A percentile compares a stretch with the other conserved stretches of the same genome.
Conservation (phyloP, 2,888 invertebrate genomes). For the Amaurobius ferox region DNA sequence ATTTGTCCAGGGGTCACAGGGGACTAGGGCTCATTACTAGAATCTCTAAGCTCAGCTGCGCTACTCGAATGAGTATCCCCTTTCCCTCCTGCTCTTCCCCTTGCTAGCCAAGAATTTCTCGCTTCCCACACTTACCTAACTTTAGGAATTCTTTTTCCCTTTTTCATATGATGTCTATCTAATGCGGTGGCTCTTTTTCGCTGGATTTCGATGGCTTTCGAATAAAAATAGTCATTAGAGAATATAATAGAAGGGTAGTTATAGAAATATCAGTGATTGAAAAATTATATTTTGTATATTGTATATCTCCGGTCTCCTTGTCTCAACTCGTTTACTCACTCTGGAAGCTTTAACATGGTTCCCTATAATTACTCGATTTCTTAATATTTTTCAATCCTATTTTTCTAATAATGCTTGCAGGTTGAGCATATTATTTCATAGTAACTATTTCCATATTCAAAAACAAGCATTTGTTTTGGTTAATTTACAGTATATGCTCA, state of each 20-base stretch:
- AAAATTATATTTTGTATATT: too few relatives aligned
- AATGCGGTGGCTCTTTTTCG: conserved; percentile 32
- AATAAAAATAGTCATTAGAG: conserved; percentile 12
- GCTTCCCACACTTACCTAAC: conserved; percentile 60
- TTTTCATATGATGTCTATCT: conserved; percentile 55
- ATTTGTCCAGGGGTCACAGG: conserved; percentile 70
- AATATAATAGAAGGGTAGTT: background rate
- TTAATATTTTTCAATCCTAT: too few relatives aligned
- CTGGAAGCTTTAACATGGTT: too few relatives aligned
- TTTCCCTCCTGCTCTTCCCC: background rate
- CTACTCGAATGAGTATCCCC: conserved; percentile 29
- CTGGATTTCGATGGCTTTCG: background rate
- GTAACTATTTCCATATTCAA: too few relatives aligned
- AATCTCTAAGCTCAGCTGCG: conserved; percentile 71
- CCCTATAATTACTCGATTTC: too few relatives aligned
- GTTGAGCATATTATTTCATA: too few relatives aligned
- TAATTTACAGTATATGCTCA: too few relatives aligned
- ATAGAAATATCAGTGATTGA: too few relatives aligned
- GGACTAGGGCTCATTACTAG: conserved; percentile 71
- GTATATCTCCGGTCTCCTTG: too few relatives aligned
- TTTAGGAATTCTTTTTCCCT: conserved; percentile 34
- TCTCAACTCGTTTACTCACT: too few relatives aligned
- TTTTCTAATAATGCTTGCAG: too few relatives aligned
- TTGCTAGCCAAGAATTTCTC: conserved; percentile 40
- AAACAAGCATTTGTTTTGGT: too few relatives aligned